A percentile compares a stretch with the other conserved stretches of the same genome.
phyloP scores from a whole-genome alignment of 2,888 invertebrate genomes.

The Amphipoea oculea region DNA sequence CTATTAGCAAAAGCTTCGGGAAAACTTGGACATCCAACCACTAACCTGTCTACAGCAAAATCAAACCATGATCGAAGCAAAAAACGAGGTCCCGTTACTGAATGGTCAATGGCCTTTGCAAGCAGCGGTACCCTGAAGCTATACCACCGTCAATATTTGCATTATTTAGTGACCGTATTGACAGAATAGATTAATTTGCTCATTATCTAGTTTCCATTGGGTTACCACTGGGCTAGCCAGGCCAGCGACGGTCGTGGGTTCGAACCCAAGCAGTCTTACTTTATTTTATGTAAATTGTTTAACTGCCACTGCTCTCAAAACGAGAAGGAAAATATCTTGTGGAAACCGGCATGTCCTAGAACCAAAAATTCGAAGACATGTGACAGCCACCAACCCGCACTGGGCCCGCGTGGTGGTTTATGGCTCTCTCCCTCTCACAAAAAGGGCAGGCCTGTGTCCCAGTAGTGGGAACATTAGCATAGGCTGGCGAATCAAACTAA shows the following conservation, averaged over 20 bases:
- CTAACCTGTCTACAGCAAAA: constrained; percentile 15
- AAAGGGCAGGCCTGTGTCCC: not conserved
- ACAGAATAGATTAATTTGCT: not conserved
- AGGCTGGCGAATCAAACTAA: too few species aligned
- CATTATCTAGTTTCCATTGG: not conserved
- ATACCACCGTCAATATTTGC: constrained; percentile 22
- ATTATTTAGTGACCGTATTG: constrained; percentile 8
- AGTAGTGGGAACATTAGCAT: too few species aligned
- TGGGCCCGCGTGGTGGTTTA: not conserved
- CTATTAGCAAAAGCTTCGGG: not conserved
- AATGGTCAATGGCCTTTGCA: constrained; percentile 29
- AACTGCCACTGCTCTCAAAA: not conserved
- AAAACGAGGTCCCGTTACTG: constrained; percentile 30
- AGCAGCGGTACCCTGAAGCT: constrained; percentile 13
- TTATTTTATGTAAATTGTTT: not conserved
- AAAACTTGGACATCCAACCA: not conserved
- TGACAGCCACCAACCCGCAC: not conserved
- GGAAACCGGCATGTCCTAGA: not conserved
- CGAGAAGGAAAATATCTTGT: not conserved
- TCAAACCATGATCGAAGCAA: constrained; percentile 3
- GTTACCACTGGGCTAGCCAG: too few species aligned
- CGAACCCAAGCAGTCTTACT: not conserved
- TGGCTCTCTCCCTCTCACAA: not conserved
- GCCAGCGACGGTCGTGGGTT: not conserved
- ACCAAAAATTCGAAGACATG: not conserved